Base-by-base conservation (phyloP, 2,888 invertebrate genomes). In the Epistrophe eligans region DNA sequence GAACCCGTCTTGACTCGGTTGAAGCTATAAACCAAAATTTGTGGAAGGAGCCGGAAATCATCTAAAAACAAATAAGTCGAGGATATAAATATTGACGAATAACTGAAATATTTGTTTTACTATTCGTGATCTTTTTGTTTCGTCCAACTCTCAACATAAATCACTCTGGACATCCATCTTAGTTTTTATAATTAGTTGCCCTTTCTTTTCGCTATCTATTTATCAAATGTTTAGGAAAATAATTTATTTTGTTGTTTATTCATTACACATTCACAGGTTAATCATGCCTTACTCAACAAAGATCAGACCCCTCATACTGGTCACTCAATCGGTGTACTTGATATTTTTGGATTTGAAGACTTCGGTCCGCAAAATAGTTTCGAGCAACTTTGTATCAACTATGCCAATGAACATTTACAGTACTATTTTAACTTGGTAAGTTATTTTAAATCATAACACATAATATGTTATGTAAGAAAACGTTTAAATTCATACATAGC, bases 271-370 rank as follows among this genome's bases (percentile, higher is more conserved):
- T n/a, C n/a, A 7, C 9, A 90, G 89, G 89, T 90, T 81, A 98
- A 99, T 93, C 98, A 98, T 92, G 98, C 98, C 77, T 94, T 99
- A 90, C 94, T 99, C 80, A 97, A 98, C 52, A 98, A 98, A 93
- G 97, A 98, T 92, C 98, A 98, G 91, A 96, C 96, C 24, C 97
- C 98, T 92, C 97, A 97, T 92, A 97, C 97, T 93, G 98, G 98
- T 89, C 97, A 98, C 93, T 98, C 98, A 89, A 99, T 99, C 90
- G 95, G 99, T 85, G 98, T 99, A 79, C 94, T 98, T 89, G 99
- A 99, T 93, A 99, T 99, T 91, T 99, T 99, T 93, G 98, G 99
- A 32, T 99, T 99, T 93, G 99, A 99, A 93, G 98, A 99, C 93
- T 98, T 99, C 92, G 97, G 96, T 82, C 94, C 95, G 79, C 96